Evolutionary conservation across 2,113 vertebrate species (phyloP).

Genomic region (Hippolais icterina): DNA sequence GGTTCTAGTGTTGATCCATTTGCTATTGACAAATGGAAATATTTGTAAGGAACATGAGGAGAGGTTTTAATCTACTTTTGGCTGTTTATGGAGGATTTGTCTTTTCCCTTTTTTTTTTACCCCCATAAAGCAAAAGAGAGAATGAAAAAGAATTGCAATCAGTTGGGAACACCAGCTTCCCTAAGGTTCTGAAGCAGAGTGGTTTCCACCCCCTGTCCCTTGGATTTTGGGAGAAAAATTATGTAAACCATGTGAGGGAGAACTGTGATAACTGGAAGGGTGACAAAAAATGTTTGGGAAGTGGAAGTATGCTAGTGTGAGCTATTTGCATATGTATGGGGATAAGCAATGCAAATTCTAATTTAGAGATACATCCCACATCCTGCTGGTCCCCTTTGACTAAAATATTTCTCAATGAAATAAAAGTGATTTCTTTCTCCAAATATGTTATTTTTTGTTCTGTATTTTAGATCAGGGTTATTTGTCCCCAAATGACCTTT

Average conservation of each 20-base stretch:
- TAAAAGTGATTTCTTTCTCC: background rate
- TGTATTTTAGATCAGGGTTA: background rate
- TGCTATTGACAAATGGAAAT: background rate
- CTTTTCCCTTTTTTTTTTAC: background rate
- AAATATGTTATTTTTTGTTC: background rate
- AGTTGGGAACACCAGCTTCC: background rate
- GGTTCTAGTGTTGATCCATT: background rate
- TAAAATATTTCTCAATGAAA: slow-evolving; percentile 6
- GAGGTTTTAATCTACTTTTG: background rate
- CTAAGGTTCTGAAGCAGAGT: background rate
- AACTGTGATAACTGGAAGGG: background rate
- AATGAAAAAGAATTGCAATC: background rate
- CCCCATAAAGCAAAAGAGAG: background rate
- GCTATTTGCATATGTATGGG: background rate
- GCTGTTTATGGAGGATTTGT: background rate
- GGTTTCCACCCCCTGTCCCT: background rate
- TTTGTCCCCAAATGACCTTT: background rate
- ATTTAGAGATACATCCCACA: background rate
- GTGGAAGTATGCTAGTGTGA: background rate
- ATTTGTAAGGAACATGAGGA: background rate
- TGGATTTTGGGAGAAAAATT: background rate
- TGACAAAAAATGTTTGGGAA: background rate
- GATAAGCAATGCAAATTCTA: background rate
- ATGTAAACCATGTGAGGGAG: background rate
- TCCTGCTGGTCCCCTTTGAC: background rate